Percentiles rank a stretch among this genome's conserved stretches.
phyloP scores from a whole-genome alignment of 2,888 invertebrate species.

The Lasius fuliginosus region DNA sequence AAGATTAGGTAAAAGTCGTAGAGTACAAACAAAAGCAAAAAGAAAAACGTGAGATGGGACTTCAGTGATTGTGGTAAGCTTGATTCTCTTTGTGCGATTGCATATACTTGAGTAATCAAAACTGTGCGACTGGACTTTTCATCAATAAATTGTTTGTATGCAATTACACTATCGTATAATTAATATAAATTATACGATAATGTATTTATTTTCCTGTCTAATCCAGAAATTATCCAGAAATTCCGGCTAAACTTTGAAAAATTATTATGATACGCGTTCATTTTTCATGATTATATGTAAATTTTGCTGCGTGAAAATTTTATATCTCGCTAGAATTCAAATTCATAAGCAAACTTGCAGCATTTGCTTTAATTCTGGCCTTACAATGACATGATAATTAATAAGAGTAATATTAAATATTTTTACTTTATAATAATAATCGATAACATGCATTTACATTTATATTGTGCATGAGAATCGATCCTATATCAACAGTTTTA shows the following conservation, averaged over 20 bases:
- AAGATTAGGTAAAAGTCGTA: constrained; percentile 87
- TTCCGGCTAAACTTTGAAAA: neutral
- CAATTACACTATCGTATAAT: neutral
- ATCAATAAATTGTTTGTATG: neutral
- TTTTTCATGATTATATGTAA: neutral
- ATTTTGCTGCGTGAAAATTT: neutral
- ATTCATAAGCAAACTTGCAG: neutral
- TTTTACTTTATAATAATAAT: neutral
- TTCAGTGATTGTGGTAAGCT: neutral
- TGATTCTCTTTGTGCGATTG: neutral
- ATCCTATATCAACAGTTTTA: neutral
- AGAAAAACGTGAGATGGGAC: constrained; percentile 72
- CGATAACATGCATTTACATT: neutral
- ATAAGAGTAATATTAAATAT: constrained; percentile 10
- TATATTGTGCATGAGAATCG: neutral
- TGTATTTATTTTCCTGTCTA: neutral
- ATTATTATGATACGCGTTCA: neutral
- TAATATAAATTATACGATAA: neutral
- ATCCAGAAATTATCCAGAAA: neutral
- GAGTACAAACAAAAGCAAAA: constrained; percentile 86
- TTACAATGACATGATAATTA: neutral
- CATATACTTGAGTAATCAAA: neutral
- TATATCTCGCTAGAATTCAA: neutral
- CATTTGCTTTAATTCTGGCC: neutral
- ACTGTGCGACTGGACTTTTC: neutral